A percentile compares a stretch with the other conserved stretches of the same genome.
These are phyloP conservation scores for Alfaro cultratus DNA, from an alignment of 2,797 vertebrate species.

Conservation along the genomic window DNA sequence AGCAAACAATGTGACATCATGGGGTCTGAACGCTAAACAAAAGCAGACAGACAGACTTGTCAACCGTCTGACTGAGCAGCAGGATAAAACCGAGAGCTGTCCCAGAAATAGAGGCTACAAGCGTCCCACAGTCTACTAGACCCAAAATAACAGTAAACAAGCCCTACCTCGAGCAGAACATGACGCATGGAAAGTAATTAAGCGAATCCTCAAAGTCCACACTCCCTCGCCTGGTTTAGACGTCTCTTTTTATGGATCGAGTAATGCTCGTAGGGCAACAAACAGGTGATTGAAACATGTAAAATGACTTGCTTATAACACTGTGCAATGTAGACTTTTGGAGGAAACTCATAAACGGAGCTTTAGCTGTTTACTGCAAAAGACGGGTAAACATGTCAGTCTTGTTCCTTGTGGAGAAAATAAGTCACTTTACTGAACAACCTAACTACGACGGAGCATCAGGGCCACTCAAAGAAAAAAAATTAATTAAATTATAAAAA, in stretches of 20 bases:
- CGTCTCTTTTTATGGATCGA: neutral
- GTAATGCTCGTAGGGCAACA: neutral
- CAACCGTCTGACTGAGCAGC: neutral
- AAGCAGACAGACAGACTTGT: constrained; percentile 8
- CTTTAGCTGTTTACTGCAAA: neutral
- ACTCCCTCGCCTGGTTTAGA: neutral
- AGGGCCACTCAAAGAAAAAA: too few relatives aligned
- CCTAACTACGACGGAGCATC: neutral
- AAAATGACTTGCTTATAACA: neutral
- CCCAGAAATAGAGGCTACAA: constrained; percentile 6
- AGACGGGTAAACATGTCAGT: neutral
- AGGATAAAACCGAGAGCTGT: neutral
- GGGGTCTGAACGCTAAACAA: neutral
- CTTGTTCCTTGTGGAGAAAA: neutral
- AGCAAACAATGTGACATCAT: neutral
- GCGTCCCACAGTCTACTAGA: neutral
- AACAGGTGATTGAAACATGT: constrained; percentile 2
- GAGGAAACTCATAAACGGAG: neutral
- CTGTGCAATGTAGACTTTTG: neutral
- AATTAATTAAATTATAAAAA: too few relatives aligned
- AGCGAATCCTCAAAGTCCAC: constrained; percentile 8
- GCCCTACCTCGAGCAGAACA: neutral
- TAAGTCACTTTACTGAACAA: neutral
- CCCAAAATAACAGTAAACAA: constrained; percentile 8
- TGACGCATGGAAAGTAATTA: constrained; percentile 4